Percentiles rank a stretch among this genome's conserved stretches.
phyloP scores from a whole-genome alignment of 2,797 vertebrate species.

The Pyrocephalus nanus region DNA sequence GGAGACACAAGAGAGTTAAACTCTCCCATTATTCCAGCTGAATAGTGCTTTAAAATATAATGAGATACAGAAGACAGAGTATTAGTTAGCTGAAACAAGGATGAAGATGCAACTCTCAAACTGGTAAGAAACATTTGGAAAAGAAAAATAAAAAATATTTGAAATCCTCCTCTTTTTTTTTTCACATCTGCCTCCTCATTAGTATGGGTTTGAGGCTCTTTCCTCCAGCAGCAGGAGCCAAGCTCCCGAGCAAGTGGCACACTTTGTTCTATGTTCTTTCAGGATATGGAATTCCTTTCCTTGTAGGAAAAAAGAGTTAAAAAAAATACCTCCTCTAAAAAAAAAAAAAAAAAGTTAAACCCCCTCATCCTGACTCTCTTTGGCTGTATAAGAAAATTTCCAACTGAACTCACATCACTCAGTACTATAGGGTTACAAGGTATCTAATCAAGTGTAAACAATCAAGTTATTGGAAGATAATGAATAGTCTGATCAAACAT shows the following conservation, averaged over 20 bases:
- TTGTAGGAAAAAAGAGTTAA: constrained; percentile 8
- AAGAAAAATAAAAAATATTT: background rate
- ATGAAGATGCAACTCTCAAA: background rate
- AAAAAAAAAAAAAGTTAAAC: constrained; percentile 27
- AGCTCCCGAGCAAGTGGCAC: constrained; percentile 48
- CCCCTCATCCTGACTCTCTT: background rate
- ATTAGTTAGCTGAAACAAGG: background rate
- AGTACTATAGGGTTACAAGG: background rate
- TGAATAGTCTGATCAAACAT: background rate
- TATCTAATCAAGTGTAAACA: background rate
- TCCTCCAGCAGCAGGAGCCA: constrained; percentile 51
- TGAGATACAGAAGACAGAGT: background rate
- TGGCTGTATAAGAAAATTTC: background rate
- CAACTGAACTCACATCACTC: background rate
- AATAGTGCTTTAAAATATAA: background rate
- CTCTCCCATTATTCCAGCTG: background rate
- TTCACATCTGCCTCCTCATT: constrained; percentile 51
- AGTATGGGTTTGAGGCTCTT: constrained; percentile 38
- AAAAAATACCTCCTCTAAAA: background rate
- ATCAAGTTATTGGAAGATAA: background rate
- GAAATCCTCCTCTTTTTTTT: constrained; percentile 10
- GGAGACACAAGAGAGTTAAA: background rate
- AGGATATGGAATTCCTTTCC: constrained; percentile 45
- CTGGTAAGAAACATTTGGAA: background rate
- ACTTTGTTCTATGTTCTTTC: constrained; percentile 56